Conservation (phyloP, 2,797 vertebrate genomes). For the Acrossocheilus fasciatus region DNA sequence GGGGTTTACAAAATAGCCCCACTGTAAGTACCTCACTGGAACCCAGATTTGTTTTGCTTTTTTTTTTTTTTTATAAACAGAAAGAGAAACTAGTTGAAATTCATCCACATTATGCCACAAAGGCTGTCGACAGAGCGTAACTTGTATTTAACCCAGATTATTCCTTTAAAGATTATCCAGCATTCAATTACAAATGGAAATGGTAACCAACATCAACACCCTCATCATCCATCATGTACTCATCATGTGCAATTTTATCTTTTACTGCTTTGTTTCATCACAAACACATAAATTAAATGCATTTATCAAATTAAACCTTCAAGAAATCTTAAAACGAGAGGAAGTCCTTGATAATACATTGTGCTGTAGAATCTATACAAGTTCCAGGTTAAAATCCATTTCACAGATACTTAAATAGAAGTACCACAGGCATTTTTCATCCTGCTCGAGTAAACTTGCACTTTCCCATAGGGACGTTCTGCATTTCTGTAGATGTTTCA, state of each 20-base stretch:
- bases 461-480: constrained; percentile 13
- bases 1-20: neutral
- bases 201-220: constrained; percentile 22
- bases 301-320: constrained; percentile 38
- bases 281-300: constrained; percentile 51
- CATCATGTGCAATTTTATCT: constrained; percentile 41
- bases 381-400: constrained; percentile 27
- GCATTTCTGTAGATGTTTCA: constrained; percentile 20
- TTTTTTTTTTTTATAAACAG: no score
- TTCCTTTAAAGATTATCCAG: constrained; percentile 22
- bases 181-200: constrained; percentile 12
- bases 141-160: neutral
- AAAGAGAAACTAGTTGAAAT: neutral
- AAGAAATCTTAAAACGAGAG: constrained; percentile 12
- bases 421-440: constrained; percentile 17
- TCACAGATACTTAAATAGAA: constrained; percentile 43
- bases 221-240: constrained; percentile 31
- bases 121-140: neutral
- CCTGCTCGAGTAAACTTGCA: constrained; percentile 35
- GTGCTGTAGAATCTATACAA: constrained; percentile 49
- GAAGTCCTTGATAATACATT: constrained; percentile 33
- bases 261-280: neutral
- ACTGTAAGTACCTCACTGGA: neutral
- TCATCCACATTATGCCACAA: neutral
- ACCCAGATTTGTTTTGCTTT: neutral